Base-by-base conservation (phyloP, 1,140 invertebrate species). In the Heliothis subflexa region DNA sequence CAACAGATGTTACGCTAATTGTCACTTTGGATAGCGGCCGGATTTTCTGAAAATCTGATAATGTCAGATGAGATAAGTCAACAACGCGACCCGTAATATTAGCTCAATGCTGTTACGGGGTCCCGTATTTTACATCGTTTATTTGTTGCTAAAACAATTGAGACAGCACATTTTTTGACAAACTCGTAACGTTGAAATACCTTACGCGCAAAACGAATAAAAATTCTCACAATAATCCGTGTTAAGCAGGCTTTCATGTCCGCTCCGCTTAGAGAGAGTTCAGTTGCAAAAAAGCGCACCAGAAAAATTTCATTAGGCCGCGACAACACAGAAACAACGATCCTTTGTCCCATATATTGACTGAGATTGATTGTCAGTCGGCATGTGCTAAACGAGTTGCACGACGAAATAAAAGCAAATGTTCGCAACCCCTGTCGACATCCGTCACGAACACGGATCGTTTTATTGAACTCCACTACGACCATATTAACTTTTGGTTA, bases 341-440 rank as follows among this genome's bases (percentile, higher is more conserved):
- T 84, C 86, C 89, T 91, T 90, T 91, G 89, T 91, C 86, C 86
- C 85, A 87, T 81, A 90, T 93, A 92, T 93, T 93, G 90, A 91
- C 90, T 91, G 88, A 89, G 90, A 92, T 90, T 93, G 91, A 92
- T 93, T 89, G 91, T 91, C 91, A 92, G 89, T 87, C 85, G 88
- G 88, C 89, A 88, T 89, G 89, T 86, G 89, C 87, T 91, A 88
- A 91, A 93, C 90, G 90, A 90, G 88, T 88, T 91, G 89, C 73
- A 83, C 85, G 83, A 86, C 83, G 84, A 91, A 92, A 93, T 92
- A 93, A 92, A 91, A 93, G 85, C 88, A 90, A 90, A 91, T 88
- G 84, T 87, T 88, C 84, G 78, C 87, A 85, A 89, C 90, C 88
- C 90, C 88, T 92, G 91, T 88, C 89, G 85, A 86, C 87, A 86